A percentile compares a stretch with the other conserved stretches of the same genome.
Evolutionary conservation across 1,140 invertebrate genomes (phyloP).

Genomic region (Stegodyphus dumicola): DNA sequence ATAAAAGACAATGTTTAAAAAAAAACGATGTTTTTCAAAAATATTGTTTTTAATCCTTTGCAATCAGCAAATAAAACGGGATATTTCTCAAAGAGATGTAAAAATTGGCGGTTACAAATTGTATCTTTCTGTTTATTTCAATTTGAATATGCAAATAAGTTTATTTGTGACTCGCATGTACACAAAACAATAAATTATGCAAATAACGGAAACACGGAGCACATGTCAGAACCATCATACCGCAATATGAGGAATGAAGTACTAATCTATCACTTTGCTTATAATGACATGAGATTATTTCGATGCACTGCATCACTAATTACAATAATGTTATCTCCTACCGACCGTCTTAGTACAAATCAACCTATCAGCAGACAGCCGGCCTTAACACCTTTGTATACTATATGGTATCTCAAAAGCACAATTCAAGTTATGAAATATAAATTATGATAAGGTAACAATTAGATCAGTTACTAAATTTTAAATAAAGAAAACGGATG

Average conservation of each 20-base stretch:
- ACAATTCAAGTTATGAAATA: not conserved
- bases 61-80: too few species aligned
- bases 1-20: too few species aligned
- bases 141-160: slow-evolving; percentile 56
- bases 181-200: slow-evolving; percentile 58
- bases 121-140: slow-evolving; percentile 12
- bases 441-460: slow-evolving; percentile 31
- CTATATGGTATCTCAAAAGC: too few species aligned
- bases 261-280: slow-evolving; percentile 6
- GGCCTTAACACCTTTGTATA: slow-evolving; percentile 29
- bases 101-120: too few species aligned
- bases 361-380: slow-evolving; percentile 58
- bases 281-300: slow-evolving; percentile 49
- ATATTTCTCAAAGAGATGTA: too few species aligned
- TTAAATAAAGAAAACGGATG: slow-evolving; percentile 7
- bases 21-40: too few species aligned
- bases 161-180: not conserved
- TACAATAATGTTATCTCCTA: slow-evolving; percentile 55
- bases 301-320: slow-evolving; percentile 53
- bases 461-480: not conserved
- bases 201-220: slow-evolving; percentile 56
- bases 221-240: slow-evolving; percentile 30
- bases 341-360: slow-evolving; percentile 49
- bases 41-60: too few species aligned
- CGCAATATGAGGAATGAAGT: not conserved